Evolutionary conservation across 2,113 vertebrate genomes (phyloP).

Genomic region (Cynocephalus volans): DNA sequence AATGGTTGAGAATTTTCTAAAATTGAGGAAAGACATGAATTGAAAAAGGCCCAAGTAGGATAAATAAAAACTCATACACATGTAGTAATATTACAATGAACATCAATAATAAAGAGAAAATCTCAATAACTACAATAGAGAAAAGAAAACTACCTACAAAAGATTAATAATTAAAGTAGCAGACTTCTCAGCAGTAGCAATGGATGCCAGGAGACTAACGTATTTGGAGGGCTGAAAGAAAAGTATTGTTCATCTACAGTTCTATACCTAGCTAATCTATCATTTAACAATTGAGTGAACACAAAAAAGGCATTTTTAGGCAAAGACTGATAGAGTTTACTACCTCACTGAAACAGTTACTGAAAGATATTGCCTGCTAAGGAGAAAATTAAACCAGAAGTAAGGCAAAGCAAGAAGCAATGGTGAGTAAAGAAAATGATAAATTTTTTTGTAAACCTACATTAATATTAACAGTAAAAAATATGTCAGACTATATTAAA

Average conservation of each 20-base stretch:
- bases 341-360: not conserved
- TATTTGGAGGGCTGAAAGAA: not conserved
- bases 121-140: not conserved
- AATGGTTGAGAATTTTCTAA: not conserved
- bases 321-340: not conserved
- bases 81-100: not conserved
- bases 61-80: not conserved
- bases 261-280: not conserved
- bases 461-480: not conserved
- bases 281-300: conserved; percentile 20
- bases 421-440: not conserved
- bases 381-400: conserved; percentile 20
- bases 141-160: conserved; percentile 14
- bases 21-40: conserved; percentile 29
- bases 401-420: conserved; percentile 24
- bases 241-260: not conserved
- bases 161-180: not conserved
- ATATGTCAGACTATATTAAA: not conserved
- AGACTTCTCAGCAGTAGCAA: not conserved
- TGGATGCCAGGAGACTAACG: not conserved
- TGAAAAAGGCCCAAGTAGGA: not conserved
- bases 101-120: not conserved
- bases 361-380: not conserved
- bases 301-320: not conserved
- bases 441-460: not conserved